Conservation (phyloP, 2,113 vertebrate genomes). For the Rhinoptilus africanus region DNA sequence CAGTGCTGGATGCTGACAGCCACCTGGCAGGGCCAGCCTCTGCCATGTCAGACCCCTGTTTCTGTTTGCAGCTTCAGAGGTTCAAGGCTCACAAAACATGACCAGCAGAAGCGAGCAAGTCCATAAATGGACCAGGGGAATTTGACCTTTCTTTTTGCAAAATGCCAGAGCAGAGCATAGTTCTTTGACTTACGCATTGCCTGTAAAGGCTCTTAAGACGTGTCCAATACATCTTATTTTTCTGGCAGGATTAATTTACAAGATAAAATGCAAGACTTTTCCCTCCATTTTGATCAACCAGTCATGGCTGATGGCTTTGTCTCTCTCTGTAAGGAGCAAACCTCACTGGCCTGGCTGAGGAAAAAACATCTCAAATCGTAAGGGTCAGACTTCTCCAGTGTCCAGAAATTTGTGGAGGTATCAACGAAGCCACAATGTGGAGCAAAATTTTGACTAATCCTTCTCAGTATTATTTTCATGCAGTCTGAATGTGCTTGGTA, state of each 20-base stretch:
- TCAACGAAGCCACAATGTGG: not conserved
- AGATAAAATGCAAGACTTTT: not conserved
- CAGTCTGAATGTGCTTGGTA: not conserved
- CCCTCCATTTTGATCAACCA: not conserved
- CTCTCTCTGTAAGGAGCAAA: not conserved
- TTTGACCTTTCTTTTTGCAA: not conserved
- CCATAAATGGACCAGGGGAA: not conserved
- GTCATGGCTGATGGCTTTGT: accelerated
- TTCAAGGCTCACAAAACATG: not conserved
- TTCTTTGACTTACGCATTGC: not conserved
- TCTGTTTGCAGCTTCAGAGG: not conserved
- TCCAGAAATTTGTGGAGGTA: not conserved
- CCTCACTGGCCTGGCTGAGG: not conserved
- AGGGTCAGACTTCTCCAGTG: not conserved
- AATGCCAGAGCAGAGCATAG: not conserved
- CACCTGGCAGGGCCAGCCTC: not conserved
- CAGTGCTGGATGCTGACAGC: not conserved
- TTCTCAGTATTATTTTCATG: not conserved
- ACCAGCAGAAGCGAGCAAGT: accelerated
- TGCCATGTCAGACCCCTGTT: not conserved
- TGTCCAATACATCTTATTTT: not conserved
- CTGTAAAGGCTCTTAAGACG: not conserved
- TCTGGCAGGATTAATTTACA: not conserved
- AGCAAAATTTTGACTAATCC: not conserved
- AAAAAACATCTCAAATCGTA: not conserved